phyloP scores from a whole-genome alignment of 2,113 vertebrate species.

The Hydrochoerus hydrochaeris region DNA sequence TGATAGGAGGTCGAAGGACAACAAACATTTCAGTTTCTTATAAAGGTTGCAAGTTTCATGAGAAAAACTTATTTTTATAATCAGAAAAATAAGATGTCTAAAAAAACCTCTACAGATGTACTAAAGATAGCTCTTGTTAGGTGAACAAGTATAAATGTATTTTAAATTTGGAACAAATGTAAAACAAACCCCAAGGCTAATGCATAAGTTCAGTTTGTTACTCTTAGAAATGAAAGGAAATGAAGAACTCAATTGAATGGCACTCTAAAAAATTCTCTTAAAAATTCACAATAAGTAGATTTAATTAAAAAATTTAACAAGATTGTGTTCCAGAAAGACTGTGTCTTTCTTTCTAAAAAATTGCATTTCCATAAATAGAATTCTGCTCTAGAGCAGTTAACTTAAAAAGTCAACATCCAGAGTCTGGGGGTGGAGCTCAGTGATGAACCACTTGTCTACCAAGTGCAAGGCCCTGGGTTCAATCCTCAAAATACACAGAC shows the following conservation, averaged over 20 bases:
- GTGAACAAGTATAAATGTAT: constrained; percentile 36
- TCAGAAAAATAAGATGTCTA: constrained; percentile 40
- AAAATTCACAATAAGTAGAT: background rate
- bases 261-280: background rate
- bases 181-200: constrained; percentile 35
- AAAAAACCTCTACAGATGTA: constrained; percentile 7
- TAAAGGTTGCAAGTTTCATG: background rate
- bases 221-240: constrained; percentile 6
- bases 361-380: background rate
- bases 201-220: background rate
- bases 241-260: background rate
- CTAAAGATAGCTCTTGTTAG: constrained; percentile 39
- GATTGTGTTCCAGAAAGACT: background rate
- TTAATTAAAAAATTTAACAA: background rate
- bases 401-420: background rate
- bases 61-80: constrained; percentile 31
- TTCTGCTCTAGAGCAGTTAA: background rate
- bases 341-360: constrained; percentile 4
- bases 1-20: background rate
- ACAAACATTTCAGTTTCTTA: background rate
- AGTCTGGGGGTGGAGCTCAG: background rate
- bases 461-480: background rate
- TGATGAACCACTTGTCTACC: background rate
- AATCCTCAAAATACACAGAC: background rate
- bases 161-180: constrained; percentile 20